Conservation (phyloP, 2,113 vertebrate genomes). For the Gopherus evgoodei region DNA sequence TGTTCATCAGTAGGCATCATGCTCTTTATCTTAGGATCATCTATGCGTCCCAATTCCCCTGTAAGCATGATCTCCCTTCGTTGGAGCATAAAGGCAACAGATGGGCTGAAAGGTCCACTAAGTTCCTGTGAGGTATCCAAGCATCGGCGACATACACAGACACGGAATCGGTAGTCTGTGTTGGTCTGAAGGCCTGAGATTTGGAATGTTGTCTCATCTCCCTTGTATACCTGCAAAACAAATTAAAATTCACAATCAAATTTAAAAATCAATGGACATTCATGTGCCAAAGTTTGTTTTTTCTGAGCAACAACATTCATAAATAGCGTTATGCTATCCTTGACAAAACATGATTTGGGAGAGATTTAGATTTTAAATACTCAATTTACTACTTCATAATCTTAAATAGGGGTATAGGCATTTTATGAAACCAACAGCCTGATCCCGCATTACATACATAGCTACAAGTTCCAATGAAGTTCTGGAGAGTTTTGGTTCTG, state of each 20-base stretch:
- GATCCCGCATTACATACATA: neutral
- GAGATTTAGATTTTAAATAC: neutral
- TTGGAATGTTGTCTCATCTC: constrained; percentile 93
- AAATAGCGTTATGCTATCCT: neutral
- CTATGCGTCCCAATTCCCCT: constrained; percentile 79
- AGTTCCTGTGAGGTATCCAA: constrained; percentile 93
- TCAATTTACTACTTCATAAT: neutral
- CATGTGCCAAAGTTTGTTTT: neutral
- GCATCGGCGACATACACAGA: constrained; percentile 95
- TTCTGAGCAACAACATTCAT: neutral
- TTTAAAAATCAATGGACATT: neutral
- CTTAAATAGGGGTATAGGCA: no score
- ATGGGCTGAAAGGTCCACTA: constrained; percentile 95
- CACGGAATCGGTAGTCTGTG: constrained; percentile 96
- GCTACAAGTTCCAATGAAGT: accelerated
- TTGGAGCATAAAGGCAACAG: constrained; percentile 87
- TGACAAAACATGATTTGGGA: neutral
- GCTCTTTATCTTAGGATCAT: constrained; percentile 81
- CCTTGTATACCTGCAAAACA: constrained; percentile 92
- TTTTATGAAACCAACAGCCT: neutral
- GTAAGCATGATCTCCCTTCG: constrained; percentile 81
- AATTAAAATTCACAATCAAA: neutral
- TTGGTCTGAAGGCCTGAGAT: constrained; percentile 94
- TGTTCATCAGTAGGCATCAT: constrained; percentile 93
- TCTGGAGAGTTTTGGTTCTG: accelerated